A percentile compares a stretch with the other conserved stretches of the same genome.
phyloP scores from a whole-genome alignment of 2,888 invertebrate species.

The Alitta virens region DNA sequence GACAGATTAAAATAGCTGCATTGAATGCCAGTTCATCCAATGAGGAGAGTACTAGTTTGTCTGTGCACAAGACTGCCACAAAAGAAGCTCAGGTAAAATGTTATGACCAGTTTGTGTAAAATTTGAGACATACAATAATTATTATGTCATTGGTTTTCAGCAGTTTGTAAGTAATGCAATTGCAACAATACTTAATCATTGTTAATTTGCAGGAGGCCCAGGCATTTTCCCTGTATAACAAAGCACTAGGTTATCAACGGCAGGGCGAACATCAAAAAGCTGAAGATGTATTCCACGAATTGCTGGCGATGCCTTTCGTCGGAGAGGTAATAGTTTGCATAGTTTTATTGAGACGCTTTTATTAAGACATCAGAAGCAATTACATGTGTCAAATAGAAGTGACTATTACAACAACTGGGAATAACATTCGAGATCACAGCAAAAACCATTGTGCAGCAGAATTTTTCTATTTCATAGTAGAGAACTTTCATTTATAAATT shows the following conservation, averaged over 20 bases:
- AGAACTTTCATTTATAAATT: too few species aligned
- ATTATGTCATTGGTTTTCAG: not conserved
- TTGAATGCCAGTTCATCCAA: constrained; percentile 66
- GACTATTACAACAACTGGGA: too few species aligned
- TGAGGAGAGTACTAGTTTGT: constrained; percentile 58
- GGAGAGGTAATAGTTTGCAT: constrained; percentile 50
- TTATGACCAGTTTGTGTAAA: too few species aligned
- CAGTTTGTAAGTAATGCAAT: not conserved
- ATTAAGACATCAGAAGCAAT: too few species aligned
- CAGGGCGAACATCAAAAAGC: constrained; percentile 69
- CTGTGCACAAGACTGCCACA: constrained; percentile 32
- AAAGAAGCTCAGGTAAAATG: constrained; percentile 47
- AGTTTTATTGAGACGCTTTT: too few species aligned
- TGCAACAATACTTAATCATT: too few species aligned
- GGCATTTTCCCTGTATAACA: constrained; percentile 75
- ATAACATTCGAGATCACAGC: not conserved
- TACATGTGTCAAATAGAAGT: too few species aligned
- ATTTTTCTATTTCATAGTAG: not conserved
- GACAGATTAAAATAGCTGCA: constrained; percentile 64
- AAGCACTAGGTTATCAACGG: constrained; percentile 71
- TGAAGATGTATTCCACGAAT: constrained; percentile 67
- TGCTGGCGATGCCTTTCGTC: constrained; percentile 57
- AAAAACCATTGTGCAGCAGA: not conserved
- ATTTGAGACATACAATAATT: too few species aligned
- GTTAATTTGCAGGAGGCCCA: constrained; percentile 69